Evolutionary conservation across 2,113 vertebrate species (phyloP).

Genomic region (Pteruthius melanotis): DNA sequence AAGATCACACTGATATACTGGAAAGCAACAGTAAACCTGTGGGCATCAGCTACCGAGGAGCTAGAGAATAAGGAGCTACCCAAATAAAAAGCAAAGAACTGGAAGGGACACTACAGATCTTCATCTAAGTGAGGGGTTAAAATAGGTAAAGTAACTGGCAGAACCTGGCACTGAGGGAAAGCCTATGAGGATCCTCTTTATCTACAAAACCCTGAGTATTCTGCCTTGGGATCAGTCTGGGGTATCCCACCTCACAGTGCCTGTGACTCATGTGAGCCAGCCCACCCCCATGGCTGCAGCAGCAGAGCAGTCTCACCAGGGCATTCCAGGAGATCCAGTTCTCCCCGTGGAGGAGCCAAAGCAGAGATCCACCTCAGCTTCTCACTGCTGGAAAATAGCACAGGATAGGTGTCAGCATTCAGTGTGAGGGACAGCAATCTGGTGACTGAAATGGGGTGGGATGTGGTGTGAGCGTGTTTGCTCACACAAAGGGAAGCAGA

Average conservation of each 20-base stretch:
- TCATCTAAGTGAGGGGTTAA: neutral
- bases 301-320: conserved; percentile 63
- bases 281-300: neutral
- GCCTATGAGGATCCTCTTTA: neutral
- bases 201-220: neutral
- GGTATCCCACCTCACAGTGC: neutral
- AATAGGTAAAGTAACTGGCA: neutral
- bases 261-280: neutral
- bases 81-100: neutral
- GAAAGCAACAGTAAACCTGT: neutral
- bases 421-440: neutral
- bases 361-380: conserved; percentile 96
- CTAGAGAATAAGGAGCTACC: neutral
- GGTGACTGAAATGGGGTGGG: neutral
- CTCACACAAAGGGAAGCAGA: neutral
- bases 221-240: neutral
- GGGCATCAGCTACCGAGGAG: neutral
- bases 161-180: neutral
- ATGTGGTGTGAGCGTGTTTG: fast-evolving
- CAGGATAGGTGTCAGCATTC: neutral
- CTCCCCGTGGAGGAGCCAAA: conserved; percentile 76
- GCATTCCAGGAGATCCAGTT: conserved; percentile 70
- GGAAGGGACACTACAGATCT: neutral
- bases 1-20: neutral
- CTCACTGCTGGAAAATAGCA: conserved; percentile 81